These are phyloP conservation scores for Cephonodes hylas DNA, from an alignment of 2,888 invertebrate genomes.

Conservation along the genomic window DNA sequence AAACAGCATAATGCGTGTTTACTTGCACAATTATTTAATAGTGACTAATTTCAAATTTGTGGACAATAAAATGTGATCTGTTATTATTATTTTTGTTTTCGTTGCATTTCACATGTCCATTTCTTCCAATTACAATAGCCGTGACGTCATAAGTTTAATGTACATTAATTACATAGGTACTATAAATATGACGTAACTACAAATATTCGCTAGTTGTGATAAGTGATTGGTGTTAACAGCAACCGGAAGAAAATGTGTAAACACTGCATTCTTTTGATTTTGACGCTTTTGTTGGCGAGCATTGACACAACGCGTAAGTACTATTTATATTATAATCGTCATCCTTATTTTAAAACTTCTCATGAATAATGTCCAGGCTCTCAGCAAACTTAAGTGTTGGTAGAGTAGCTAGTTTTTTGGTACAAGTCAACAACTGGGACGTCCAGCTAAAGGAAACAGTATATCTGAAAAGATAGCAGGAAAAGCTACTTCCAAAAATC, in stretches of 20 bases:
- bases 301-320: constrained; percentile 5
- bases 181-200: not conserved
- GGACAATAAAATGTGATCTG: no score
- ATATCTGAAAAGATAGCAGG: no score
- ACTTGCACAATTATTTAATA: not conserved
- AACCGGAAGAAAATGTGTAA: not conserved
- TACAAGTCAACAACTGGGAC: no score
- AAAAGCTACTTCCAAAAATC: no score
- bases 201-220: not conserved
- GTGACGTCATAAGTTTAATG: not conserved
- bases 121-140: no score
- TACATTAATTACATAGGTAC: not conserved
- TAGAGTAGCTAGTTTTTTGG: no score
- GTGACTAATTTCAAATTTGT: no score
- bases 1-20: not conserved
- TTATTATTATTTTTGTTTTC: not conserved
- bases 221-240: not conserved
- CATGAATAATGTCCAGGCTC: no score
- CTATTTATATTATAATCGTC: no score
- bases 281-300: not conserved
- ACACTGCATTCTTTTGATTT: not conserved
- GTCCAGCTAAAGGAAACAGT: no score
- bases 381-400: no score
- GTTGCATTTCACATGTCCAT: not conserved
- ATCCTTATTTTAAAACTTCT: no score